phyloP scores from a whole-genome alignment of 2,113 vertebrate genomes.

The Marmota monax region DNA sequence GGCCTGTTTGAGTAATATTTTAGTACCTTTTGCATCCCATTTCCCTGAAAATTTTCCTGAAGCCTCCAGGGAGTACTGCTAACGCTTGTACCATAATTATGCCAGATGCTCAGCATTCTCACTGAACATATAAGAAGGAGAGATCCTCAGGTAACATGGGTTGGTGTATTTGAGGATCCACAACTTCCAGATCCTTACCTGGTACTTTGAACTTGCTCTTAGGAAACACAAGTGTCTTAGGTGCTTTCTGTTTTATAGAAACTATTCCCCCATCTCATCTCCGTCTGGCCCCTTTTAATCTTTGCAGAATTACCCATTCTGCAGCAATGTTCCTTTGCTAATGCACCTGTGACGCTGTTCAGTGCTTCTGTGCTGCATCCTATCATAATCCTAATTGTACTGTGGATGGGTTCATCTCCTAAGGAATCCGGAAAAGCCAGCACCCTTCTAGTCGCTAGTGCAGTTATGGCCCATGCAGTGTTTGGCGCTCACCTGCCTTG shows the following conservation, averaged over 20 bases:
- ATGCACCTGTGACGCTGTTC: neutral
- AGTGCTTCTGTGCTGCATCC: neutral
- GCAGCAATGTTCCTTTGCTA: neutral
- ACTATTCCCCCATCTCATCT: neutral
- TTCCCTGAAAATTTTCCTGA: neutral
- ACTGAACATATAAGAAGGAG: neutral
- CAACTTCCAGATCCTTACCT: neutral
- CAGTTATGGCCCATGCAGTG: fast-evolving
- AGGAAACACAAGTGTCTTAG: neutral
- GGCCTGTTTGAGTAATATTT: neutral
- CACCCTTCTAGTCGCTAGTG: fast-evolving
- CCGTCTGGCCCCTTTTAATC: neutral
- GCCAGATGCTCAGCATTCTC: fast-evolving
- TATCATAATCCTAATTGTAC: neutral
- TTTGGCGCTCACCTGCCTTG: neutral
- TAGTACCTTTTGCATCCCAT: neutral
- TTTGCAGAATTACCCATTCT: neutral
- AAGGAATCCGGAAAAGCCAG: neutral
- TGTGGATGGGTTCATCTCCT: neutral
- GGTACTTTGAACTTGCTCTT: neutral
- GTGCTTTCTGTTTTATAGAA: neutral
- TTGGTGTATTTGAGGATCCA: neutral
- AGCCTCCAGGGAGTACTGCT: neutral
- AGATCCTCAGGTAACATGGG: neutral
- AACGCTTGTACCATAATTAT: fast-evolving